phyloP scores from a whole-genome alignment of 2,113 vertebrate species.

The Passer domesticus region DNA sequence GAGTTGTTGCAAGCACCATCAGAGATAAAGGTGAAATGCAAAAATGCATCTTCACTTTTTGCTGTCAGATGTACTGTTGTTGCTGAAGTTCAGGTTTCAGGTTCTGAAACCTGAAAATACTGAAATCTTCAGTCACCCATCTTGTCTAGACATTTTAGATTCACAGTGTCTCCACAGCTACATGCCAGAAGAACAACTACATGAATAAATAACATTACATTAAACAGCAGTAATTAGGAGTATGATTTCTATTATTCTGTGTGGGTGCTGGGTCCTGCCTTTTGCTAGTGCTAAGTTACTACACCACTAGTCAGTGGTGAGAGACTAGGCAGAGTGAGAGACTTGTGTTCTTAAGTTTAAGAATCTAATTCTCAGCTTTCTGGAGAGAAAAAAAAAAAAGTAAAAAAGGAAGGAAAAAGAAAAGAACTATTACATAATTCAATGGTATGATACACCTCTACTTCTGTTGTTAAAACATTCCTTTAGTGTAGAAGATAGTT shows the following conservation, averaged over 20 bases:
- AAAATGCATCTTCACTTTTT: not conserved
- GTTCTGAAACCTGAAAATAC: not conserved
- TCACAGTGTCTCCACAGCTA: not conserved
- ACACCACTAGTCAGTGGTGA: not conserved
- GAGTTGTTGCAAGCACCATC: not conserved
- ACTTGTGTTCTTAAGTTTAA: not conserved
- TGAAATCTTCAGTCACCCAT: not conserved
- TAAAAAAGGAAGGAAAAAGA: not conserved
- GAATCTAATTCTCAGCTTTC: not conserved
- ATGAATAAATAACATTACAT: not conserved
- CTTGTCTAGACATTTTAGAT: not conserved
- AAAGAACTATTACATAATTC: not conserved
- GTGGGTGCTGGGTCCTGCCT: not conserved
- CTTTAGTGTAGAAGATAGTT: not conserved
- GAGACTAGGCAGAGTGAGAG: not conserved
- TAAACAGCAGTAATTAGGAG: not conserved
- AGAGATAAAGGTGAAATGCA: not conserved
- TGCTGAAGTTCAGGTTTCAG: not conserved
- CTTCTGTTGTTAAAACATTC: not conserved
- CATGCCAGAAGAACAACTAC: not conserved
- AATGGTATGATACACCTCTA: not conserved
- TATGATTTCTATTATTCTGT: not conserved
- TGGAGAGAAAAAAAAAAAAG: not conserved
- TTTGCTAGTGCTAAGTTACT: not conserved
- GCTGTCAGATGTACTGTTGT: not conserved